Evolutionary conservation across 2,888 invertebrate genomes (phyloP).

Genomic region (Creontiades dilutus): DNA sequence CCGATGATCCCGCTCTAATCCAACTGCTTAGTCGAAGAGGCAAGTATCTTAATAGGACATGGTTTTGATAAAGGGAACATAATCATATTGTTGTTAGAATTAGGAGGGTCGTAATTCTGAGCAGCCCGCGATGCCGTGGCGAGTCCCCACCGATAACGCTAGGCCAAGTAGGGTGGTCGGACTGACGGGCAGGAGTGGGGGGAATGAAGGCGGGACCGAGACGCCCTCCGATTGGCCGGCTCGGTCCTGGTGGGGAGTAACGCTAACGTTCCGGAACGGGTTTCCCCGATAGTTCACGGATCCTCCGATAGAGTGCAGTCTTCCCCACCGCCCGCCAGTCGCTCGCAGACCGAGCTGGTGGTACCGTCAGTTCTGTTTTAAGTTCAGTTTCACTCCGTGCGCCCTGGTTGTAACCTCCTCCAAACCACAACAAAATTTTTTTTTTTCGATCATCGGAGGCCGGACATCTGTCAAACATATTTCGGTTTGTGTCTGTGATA

Average conservation of each 20-base stretch:
- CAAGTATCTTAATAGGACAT: slow-evolving; percentile 62
- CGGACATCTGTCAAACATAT: slow-evolving; percentile 33
- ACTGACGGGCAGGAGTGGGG: slow-evolving; percentile 56
- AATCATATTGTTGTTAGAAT: slow-evolving; percentile 65
- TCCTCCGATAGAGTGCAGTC: slow-evolving; percentile 71
- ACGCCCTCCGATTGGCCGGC: slow-evolving; percentile 63
- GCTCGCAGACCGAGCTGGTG: slow-evolving; percentile 73
- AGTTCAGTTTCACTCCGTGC: slow-evolving; percentile 24
- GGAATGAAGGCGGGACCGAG: slow-evolving; percentile 73
- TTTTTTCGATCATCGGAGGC: slow-evolving; percentile 1
- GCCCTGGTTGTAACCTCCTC: neutral
- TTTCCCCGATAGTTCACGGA: slow-evolving; percentile 38
- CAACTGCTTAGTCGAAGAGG: neutral
- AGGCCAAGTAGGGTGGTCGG: slow-evolving; percentile 56
- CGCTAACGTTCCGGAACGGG: slow-evolving; percentile 56
- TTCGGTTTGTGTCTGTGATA: slow-evolving; percentile 49
- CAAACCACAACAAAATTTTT: neutral
- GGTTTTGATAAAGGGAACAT: slow-evolving; percentile 56
- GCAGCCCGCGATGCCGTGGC: slow-evolving; percentile 13
- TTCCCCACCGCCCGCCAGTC: slow-evolving; percentile 72
- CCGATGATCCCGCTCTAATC: neutral
- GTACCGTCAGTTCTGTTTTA: neutral
- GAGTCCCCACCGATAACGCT: slow-evolving; percentile 37
- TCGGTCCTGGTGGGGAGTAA: slow-evolving; percentile 60
- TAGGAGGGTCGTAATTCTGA: slow-evolving; percentile 62